A percentile compares a stretch with the other conserved stretches of the same genome.
Evolutionary conservation across 2,113 vertebrate species (phyloP).

Genomic region (Myrmophylax atrothorax): DNA sequence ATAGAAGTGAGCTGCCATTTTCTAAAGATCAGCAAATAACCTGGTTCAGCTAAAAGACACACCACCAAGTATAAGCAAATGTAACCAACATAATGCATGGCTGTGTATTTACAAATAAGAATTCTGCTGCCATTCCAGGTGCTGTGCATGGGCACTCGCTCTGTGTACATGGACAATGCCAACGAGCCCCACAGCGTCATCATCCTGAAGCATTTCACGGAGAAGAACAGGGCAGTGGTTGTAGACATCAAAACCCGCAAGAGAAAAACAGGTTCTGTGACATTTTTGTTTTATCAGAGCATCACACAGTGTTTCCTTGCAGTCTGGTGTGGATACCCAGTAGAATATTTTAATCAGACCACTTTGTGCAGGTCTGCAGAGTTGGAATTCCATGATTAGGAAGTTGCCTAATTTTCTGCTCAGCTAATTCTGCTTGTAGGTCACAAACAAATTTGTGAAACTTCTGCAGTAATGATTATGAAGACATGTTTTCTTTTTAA

Average conservation of each 20-base stretch:
- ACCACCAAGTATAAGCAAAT: no score
- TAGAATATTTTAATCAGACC: neutral
- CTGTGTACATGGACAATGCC: constrained; percentile 94
- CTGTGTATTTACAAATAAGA: neutral
- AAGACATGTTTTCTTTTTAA: neutral
- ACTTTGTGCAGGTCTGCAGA: neutral
- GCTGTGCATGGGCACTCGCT: constrained; percentile 92
- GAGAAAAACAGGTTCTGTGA: constrained; percentile 88
- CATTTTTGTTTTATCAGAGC: constrained; percentile 29
- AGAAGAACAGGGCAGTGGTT: constrained; percentile 94
- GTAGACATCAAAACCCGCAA: constrained; percentile 95
- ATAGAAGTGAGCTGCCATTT: no score
- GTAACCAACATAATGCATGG: neutral
- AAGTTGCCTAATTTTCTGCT: neutral
- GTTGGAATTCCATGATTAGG: neutral
- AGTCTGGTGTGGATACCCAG: neutral
- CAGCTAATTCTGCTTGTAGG: accelerated
- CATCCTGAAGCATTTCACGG: constrained; percentile 95
- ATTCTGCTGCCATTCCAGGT: constrained; percentile 75
- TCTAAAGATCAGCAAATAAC: no score
- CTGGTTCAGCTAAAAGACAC: no score
- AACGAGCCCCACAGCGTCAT: constrained; percentile 93
- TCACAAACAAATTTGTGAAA: neutral
- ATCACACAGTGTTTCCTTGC: neutral
- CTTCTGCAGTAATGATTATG: neutral